Conservation (phyloP, 2,888 invertebrate species). For the Drosophila quinaria region DNA sequence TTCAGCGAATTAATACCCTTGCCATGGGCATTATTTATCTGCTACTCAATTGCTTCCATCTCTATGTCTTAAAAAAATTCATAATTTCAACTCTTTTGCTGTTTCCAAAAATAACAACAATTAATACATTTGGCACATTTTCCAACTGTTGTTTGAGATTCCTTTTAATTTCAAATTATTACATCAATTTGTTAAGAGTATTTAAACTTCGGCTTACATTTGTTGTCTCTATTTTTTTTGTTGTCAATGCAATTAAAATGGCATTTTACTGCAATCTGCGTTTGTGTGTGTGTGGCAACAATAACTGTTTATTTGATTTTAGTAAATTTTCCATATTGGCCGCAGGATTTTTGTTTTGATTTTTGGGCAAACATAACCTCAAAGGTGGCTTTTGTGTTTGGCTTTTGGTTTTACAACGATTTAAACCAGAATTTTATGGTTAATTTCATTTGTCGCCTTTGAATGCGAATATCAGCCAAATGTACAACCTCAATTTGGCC, state of each 20-base stretch:
- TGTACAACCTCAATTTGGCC: conserved; percentile 61
- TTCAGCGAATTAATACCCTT: conserved; percentile 34
- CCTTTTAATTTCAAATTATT: not conserved
- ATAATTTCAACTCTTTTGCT: not conserved
- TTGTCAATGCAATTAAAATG: conserved; percentile 70
- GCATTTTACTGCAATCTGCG: conserved; percentile 53
- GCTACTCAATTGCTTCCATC: not conserved
- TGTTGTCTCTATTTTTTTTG: conserved; percentile 16
- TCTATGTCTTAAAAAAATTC: not conserved
- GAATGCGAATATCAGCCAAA: conserved; percentile 24
- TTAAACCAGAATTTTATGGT: conserved; percentile 55
- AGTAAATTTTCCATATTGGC: conserved; percentile 62
- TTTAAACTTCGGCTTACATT: conserved; percentile 9
- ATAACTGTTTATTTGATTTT: conserved; percentile 65
- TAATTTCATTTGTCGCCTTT: conserved; percentile 58
- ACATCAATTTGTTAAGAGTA: conserved; percentile 24
- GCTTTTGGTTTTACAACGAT: conserved; percentile 69
- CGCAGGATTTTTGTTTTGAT: conserved; percentile 56
- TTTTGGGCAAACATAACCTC: conserved; percentile 63
- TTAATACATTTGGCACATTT: conserved; percentile 3
- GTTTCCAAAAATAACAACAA: not conserved
- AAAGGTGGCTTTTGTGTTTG: conserved; percentile 79
- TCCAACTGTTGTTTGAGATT: not conserved
- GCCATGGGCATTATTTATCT: not conserved
- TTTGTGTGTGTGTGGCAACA: conserved; percentile 28